These are phyloP conservation scores for Thrips palmi DNA, from an alignment of 1,140 invertebrate genomes.

Conservation along the genomic window DNA sequence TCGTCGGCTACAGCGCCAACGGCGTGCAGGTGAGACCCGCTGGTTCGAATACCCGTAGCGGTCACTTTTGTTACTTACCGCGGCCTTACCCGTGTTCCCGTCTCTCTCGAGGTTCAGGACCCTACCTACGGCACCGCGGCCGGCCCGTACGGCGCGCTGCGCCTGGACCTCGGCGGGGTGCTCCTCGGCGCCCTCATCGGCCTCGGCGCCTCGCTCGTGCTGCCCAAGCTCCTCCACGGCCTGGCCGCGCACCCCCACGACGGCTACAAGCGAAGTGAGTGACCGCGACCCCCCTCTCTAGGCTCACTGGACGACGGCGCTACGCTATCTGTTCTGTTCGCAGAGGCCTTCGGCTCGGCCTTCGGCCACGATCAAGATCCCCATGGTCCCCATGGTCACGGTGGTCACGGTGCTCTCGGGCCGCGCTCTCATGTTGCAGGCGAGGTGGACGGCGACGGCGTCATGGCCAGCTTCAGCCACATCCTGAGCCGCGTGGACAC, in stretches of 20 bases:
- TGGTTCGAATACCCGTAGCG: no score
- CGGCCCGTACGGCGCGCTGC: constrained; percentile 41
- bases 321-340: no score
- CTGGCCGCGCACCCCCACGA: constrained; percentile 27
- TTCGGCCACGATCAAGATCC: no score
- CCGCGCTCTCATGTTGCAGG: neutral
- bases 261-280: neutral
- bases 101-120: no score
- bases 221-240: constrained; percentile 54
- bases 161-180: constrained; percentile 62
- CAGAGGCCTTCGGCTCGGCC: no score
- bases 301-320: no score
- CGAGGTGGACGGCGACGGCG: constrained; percentile 33
- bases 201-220: constrained; percentile 53
- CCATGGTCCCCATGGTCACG: no score
- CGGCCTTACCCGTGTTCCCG: no score
- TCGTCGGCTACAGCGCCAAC: constrained; percentile 6
- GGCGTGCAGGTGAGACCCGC: constrained; percentile 7
- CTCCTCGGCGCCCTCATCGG: constrained; percentile 57
- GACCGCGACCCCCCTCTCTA: neutral
- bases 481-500: constrained; percentile 52
- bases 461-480: constrained; percentile 36
- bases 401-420: no score
- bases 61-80: no score
- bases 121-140: no score